These are phyloP conservation scores for Diplodus puntazzo DNA, from an alignment of 2,797 vertebrate species.

Conservation along the genomic window DNA sequence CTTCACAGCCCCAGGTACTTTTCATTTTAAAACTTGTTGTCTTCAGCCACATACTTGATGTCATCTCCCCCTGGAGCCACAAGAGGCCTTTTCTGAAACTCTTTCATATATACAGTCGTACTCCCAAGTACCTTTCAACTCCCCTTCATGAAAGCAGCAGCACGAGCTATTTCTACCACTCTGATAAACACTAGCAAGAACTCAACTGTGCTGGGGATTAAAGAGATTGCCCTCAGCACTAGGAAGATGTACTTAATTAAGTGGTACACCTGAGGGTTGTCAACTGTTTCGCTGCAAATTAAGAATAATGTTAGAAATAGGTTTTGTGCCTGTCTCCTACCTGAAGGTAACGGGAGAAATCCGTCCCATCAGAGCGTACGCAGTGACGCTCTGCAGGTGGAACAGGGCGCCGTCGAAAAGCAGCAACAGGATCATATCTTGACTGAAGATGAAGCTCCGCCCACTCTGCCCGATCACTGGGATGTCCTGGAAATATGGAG, in stretches of 20 bases:
- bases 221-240: not conserved
- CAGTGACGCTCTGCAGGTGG: conserved; percentile 96
- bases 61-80: too few relatives aligned
- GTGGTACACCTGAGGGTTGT: too few relatives aligned
- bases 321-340: conserved; percentile 69
- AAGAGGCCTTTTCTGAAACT: too few relatives aligned
- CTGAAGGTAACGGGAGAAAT: conserved; percentile 98
- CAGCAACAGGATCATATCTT: conserved; percentile 90
- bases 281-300: not conserved
- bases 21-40: too few relatives aligned
- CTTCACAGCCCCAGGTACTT: too few relatives aligned
- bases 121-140: too few relatives aligned
- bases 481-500: conserved; percentile 84
- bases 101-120: too few relatives aligned
- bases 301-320: not conserved
- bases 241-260: not conserved
- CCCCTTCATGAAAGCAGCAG: too few relatives aligned
- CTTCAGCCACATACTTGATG: too few relatives aligned
- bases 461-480: conserved; percentile 88
- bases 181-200: not conserved
- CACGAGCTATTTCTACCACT: too few relatives aligned
- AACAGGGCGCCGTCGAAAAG: conserved; percentile 92
- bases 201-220: not conserved
- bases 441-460: conserved; percentile 87
- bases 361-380: conserved; percentile 96